Evolutionary conservation across 2,888 invertebrate species (phyloP), one percentile per base, ranked within the genome.

Genomic region (Panopea generosa): DNA sequence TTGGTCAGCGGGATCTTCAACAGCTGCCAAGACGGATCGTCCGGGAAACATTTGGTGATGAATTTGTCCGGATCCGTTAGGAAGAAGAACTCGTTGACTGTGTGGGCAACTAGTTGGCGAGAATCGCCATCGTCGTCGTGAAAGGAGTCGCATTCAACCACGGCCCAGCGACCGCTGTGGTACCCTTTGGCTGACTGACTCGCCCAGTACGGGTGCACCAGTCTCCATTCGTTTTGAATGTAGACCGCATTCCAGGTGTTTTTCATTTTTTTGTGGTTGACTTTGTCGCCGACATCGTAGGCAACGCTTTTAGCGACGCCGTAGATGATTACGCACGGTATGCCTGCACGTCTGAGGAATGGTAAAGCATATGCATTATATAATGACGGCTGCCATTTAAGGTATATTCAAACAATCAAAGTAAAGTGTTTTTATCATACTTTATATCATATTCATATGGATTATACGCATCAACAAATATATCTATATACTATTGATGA

Each of bases 161-260:
- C 67, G 9, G 83, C 66, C 89, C 89, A 89, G 24, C 81, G 66
- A 6, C 86, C 86, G 0, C 79, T 79, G 18, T 49, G 47, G 74
- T 83, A 78, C 57, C 84, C 81, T 52, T 72, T 26, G 0, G 76
- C 70, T 6, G 80, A 47, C 43, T 80, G 82, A 1, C 82, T 80
- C 1, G 87, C 86, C 90, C 90, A 90, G 73, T 86, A 81, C 18
- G 87, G 84, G 68, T 90, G 88, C 0, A 90, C 66, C 24, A 90
- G 62, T 24, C 87, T 79, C 90, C 90, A 90, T 22, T 77, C 78
- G 4, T 79, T 79, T 16, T 84, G 83, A 1, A 87, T 57, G 56
- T 77, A 84, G 2, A 88, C 87, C 38, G 87, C 87, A 61, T 88
- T 88, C 90, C 90, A 90, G 45, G 84, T 85, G 59, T 87, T 87